Evolutionary conservation across 2,113 vertebrate species (phyloP).

Genomic region (Psettodes erumei): DNA sequence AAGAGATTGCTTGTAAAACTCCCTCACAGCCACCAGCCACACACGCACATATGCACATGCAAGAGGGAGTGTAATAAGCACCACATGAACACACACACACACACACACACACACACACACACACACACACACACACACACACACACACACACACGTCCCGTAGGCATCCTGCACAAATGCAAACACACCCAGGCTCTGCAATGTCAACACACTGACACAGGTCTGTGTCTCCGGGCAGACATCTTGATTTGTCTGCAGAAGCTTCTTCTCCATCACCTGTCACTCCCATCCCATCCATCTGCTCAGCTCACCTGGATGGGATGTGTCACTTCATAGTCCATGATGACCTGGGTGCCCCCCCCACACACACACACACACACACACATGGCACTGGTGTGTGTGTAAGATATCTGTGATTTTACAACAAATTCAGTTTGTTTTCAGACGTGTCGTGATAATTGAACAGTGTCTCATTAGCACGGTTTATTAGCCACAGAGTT

Average conservation of each 20-base stretch:
- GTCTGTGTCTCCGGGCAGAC: too few species aligned
- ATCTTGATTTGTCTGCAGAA: too few species aligned
- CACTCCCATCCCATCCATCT: too few species aligned
- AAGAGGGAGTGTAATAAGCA: constrained; percentile 13
- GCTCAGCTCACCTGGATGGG: not conserved
- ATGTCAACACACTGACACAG: not conserved
- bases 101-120: constrained; percentile 11
- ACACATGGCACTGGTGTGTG: too few species aligned
- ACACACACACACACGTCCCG: not conserved
- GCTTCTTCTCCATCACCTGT: not conserved
- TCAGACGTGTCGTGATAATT: not conserved
- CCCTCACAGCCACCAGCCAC: constrained; percentile 58
- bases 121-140: not conserved
- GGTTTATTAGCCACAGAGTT: constrained; percentile 20
- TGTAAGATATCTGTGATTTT: too few species aligned
- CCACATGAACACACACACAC: constrained; percentile 25
- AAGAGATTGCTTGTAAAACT: constrained; percentile 79
- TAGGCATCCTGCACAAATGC: not conserved
- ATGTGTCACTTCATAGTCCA: not conserved
- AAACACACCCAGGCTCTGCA: not conserved
- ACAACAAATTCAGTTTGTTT: too few species aligned
- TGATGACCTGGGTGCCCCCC: not conserved
- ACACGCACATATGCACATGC: constrained; percentile 28
- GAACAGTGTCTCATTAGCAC: constrained; percentile 2
- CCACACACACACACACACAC: too few species aligned